Conservation (phyloP, 2,888 invertebrate genomes). For the Metellina segmentata region DNA sequence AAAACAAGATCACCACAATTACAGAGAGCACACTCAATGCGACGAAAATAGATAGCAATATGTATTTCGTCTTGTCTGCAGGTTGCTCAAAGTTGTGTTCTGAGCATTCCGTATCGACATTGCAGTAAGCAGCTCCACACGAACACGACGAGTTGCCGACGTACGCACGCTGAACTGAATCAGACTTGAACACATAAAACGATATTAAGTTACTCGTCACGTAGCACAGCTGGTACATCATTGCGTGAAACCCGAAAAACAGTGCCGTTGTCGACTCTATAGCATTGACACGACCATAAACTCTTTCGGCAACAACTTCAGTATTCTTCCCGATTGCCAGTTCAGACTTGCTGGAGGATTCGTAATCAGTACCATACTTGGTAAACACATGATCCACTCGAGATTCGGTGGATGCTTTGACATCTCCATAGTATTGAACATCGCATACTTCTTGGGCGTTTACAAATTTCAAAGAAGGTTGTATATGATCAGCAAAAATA, state of each 20-base stretch:
- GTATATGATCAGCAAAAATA: constrained; percentile 83
- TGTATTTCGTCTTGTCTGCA: constrained; percentile 91
- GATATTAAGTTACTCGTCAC: constrained; percentile 97
- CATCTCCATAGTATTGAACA: background rate
- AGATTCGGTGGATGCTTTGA: background rate
- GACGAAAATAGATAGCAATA: constrained; percentile 93
- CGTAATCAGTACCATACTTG: background rate
- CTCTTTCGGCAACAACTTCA: background rate
- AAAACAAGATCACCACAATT: constrained; percentile 90
- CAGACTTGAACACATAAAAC: constrained; percentile 82
- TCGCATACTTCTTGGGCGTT: no score
- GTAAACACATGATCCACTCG: background rate
- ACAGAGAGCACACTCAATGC: constrained; percentile 92
- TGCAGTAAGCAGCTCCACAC: constrained; percentile 60
- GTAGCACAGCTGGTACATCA: constrained; percentile 97
- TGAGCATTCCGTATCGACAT: constrained; percentile 48
- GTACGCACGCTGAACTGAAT: background rate
- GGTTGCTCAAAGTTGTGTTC: constrained; percentile 88
- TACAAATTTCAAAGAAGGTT: background rate
- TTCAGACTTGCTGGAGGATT: background rate
- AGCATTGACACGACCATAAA: background rate
- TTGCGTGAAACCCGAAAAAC: constrained; percentile 99
- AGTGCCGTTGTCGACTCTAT: constrained; percentile 86
- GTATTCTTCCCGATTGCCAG: background rate
- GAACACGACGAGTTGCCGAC: background rate